Evolutionary conservation across 2,888 invertebrate genomes (phyloP).

Genomic region (Apodemia hepburni): DNA sequence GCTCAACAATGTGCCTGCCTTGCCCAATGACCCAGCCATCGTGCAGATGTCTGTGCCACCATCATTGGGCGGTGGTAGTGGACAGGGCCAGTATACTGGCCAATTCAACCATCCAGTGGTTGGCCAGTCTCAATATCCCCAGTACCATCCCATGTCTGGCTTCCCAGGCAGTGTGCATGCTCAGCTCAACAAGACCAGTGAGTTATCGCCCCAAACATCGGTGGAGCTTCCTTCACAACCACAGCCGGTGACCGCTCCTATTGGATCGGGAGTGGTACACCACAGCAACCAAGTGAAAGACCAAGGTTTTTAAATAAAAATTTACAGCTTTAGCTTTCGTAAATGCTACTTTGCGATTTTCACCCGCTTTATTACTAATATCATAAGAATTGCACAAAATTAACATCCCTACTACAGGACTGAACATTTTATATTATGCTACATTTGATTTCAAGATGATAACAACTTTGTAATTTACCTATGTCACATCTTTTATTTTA

Average conservation of each 20-base stretch:
- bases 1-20: slow-evolving; percentile 90
- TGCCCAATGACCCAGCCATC: slow-evolving; percentile 99
- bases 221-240: slow-evolving; percentile 63
- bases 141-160: slow-evolving; percentile 75
- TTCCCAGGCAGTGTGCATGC: slow-evolving; percentile 71
- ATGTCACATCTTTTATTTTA: too few relatives aligned
- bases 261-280: slow-evolving; percentile 69
- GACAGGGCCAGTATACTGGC: slow-evolving; percentile 79
- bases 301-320: slow-evolving; percentile 70
- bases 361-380: slow-evolving; percentile 33
- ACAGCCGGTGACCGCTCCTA: slow-evolving; percentile 56
- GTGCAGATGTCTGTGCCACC: slow-evolving; percentile 93
- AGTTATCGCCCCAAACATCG: slow-evolving; percentile 72
- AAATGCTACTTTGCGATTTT: slow-evolving; percentile 72
- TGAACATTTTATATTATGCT: not conserved
- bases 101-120: slow-evolving; percentile 87
- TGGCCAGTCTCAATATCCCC: slow-evolving; percentile 75
- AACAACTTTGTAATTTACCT: too few relatives aligned
- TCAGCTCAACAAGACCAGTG: slow-evolving; percentile 75
- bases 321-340: slow-evolving; percentile 53
- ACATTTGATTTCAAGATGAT: too few relatives aligned
- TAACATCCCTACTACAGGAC: not conserved
- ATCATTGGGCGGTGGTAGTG: slow-evolving; percentile 81
- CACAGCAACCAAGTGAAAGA: slow-evolving; percentile 77
- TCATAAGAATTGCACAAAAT: not conserved